Evolutionary conservation across 1,140 invertebrate genomes (phyloP).

Genomic region (Hypsibius dujardini): DNA sequence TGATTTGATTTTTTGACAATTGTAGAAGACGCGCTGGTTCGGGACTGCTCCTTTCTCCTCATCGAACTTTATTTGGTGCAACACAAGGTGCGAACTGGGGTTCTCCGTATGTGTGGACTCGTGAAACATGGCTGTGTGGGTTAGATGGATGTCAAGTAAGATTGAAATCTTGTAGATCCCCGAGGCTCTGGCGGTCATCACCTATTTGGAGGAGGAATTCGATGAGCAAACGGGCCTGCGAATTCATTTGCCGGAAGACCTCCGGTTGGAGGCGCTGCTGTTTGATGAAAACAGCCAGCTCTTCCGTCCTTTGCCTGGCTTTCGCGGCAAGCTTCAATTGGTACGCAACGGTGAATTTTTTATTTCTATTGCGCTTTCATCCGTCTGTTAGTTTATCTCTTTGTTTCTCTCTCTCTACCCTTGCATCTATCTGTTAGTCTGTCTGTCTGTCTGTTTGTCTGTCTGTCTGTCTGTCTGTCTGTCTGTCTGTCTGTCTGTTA

Average conservation of each 20-base stretch:
- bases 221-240: background rate
- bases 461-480: too few species aligned
- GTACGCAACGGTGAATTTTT: background rate
- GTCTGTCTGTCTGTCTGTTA: too few species aligned
- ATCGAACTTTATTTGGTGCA: background rate
- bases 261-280: background rate
- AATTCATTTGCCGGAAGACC: background rate
- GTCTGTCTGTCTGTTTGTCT: too few species aligned
- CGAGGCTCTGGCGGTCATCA: background rate
- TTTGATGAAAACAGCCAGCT: constrained; percentile 5
- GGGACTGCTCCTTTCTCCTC: background rate
- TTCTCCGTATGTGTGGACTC: too few species aligned
- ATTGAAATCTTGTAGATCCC: background rate
- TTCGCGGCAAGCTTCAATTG: background rate
- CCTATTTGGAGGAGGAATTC: constrained; percentile 5
- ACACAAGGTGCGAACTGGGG: background rate
- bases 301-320: background rate
- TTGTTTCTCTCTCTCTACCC: too few species aligned
- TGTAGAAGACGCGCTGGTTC: constrained; percentile 8
- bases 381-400: too few species aligned
- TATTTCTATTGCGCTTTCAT: too few species aligned
- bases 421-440: too few species aligned
- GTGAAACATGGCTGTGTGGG: background rate
- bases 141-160: background rate
- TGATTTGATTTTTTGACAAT: too few species aligned